Base-by-base conservation (phyloP, 2,888 invertebrate genomes). In the Melangyna quadrimaculata region DNA sequence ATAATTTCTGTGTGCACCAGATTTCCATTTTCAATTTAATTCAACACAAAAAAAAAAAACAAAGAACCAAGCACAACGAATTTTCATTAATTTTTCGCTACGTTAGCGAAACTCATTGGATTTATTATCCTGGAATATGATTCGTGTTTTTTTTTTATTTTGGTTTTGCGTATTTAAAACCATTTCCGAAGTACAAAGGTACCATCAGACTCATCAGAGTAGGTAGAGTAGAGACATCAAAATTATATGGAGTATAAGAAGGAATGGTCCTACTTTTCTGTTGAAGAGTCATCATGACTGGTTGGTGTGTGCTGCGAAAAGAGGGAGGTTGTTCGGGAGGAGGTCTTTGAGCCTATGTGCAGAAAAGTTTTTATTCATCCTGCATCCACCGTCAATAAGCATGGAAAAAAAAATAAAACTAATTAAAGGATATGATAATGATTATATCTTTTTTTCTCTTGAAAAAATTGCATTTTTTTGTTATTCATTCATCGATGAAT, bases 11-110 rank as follows among this genome's bases (percentile, higher is more conserved):
- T 35, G 71, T 32, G 27, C 32, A 43, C 72, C 65, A 57, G 37
- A 65, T 65, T 57, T 45, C 32, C 65, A 53, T 59, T 74, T 45
- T 7, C 65, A 69, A 61, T 74, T 74, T 35, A 79, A 79, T 29
- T 59, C 7, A 51, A n/a, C n/a, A n/a, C n/a, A n/a, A n/a, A n/a
- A n/a, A n/a, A n/a, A n/a, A n/a, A 59, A 79, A 67, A 65, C 55
- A 59, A 59, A 73, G 22, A 65, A 2, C 29, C 22, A 37, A n/a
- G 35, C 24, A 43, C 43, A 32, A 32, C 51, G 29, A 24, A 35
- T 79, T 73, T 79, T 73, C 78, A 78, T 79, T 79, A 73, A 73
- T 79, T 73, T 79, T 78, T 78, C 75, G 61, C 77, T 70, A 63
- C 61, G 40, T 32, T 48, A 19, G 67, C 79, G 67, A 67, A 74